phyloP scores from a whole-genome alignment of 2,797 vertebrate species.

The Typhlichthys eigenmanni region DNA sequence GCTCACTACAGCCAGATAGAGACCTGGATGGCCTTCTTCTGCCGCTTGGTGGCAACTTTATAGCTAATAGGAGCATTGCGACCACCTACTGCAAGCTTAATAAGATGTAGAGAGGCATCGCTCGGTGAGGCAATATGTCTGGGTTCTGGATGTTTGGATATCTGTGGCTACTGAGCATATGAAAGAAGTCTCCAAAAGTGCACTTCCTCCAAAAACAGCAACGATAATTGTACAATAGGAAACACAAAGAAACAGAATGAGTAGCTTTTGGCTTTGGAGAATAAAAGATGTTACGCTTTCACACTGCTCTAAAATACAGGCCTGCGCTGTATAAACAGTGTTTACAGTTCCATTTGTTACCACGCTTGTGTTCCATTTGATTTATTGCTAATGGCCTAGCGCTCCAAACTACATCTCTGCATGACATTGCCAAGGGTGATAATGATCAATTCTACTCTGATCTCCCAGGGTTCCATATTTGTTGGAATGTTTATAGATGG shows the following conservation, averaged over 20 bases:
- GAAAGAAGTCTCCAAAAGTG: no score
- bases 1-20: no score
- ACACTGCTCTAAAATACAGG: not conserved
- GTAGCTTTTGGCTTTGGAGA: conserved; percentile 15
- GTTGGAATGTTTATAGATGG: conserved; percentile 35
- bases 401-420: conserved; percentile 27
- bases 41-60: no score
- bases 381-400: conserved; percentile 48
- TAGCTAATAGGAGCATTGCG: no score
- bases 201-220: no score
- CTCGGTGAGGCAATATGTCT: no score
- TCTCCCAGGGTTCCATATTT: conserved; percentile 35
- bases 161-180: no score
- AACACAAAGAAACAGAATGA: not conserved
- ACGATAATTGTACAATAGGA: no score
- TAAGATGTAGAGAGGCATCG: no score
- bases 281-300: conserved; percentile 22
- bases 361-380: conserved; percentile 47
- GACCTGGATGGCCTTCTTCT: no score
- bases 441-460: conserved; percentile 48
- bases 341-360: conserved; percentile 41
- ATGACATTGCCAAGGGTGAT: conserved; percentile 45
- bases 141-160: no score
- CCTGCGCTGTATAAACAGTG: conserved; percentile 33
- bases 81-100: no score